Evolutionary conservation across 2,888 invertebrate genomes (phyloP).

Genomic region (Idaea aversata): DNA sequence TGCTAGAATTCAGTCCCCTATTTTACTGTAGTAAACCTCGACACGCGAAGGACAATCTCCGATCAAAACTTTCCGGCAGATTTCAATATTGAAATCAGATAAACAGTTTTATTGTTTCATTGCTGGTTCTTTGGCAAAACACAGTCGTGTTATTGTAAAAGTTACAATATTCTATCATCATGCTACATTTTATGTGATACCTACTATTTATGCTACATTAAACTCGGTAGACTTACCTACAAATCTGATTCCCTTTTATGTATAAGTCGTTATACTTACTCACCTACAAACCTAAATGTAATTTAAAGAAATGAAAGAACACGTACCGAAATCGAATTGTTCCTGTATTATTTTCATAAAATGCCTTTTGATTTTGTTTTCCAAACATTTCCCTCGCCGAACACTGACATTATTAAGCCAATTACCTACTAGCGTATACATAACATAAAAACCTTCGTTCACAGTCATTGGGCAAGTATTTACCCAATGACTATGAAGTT

Average conservation of each 20-base stretch:
- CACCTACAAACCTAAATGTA: not conserved
- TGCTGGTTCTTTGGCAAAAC: conserved; percentile 30
- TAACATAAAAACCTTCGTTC: too few relatives aligned
- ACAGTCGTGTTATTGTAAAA: conserved; percentile 34
- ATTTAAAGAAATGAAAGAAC: not conserved
- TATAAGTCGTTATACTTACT: not conserved
- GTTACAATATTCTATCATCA: conserved; percentile 36
- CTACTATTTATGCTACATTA: conserved; percentile 26
- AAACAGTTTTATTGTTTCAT: conserved; percentile 38
- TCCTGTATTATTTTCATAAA: not conserved
- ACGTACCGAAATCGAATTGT: not conserved
- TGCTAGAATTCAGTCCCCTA: conserved; percentile 5
- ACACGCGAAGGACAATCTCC: conserved; percentile 10
- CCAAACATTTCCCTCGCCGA: not conserved
- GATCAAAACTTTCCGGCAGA: conserved; percentile 35
- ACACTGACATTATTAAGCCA: too few relatives aligned
- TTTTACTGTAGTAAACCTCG: conserved; percentile 11
- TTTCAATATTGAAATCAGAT: conserved; percentile 42
- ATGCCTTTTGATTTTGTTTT: not conserved
- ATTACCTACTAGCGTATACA: too few relatives aligned
- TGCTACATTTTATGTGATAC: conserved; percentile 27
- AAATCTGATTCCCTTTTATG: conserved; percentile 12
- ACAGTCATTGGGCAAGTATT: too few relatives aligned
- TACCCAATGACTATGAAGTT: not conserved
- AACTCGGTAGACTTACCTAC: conserved; percentile 19